These are phyloP conservation scores for Macrotrachela quadricornifera DNA, from an alignment of 1,140 invertebrate genomes.

Conservation along the genomic window DNA sequence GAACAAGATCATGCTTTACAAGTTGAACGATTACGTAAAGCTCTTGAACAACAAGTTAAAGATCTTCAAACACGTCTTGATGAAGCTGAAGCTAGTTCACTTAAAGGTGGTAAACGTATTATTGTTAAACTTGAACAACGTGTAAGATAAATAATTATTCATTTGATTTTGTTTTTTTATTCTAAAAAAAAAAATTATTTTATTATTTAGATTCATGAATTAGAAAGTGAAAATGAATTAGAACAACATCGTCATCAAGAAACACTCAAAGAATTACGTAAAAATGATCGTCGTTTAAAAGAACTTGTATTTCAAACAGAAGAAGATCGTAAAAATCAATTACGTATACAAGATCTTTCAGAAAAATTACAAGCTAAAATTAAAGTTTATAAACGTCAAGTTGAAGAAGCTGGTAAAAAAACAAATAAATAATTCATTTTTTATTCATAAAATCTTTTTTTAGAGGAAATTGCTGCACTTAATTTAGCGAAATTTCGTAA, in stretches of 20 bases:
- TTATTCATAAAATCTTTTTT: conserved; percentile 9
- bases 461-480: conserved; percentile 86
- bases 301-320: conserved; percentile 72
- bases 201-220: conserved; percentile 36
- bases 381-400: conserved; percentile 97
- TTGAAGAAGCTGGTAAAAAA: conserved; percentile 58
- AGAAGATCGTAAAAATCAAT: conserved; percentile 90
- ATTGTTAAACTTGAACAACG: conserved; percentile 38
- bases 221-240: conserved; percentile 87
- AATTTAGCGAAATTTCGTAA: conserved; percentile 99
- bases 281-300: conserved; percentile 51
- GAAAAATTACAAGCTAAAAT: conserved; percentile 98
- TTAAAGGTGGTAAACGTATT: conserved; percentile 82
- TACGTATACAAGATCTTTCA: conserved; percentile 86
- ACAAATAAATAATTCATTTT: neutral
- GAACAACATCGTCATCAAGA: conserved; percentile 76
- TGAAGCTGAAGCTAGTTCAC: conserved; percentile 79
- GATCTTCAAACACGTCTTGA: conserved; percentile 85
- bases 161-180: no score
- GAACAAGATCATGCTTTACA: conserved; percentile 60
- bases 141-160: conserved; percentile 16
- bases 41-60: conserved; percentile 86
- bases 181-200: no score
- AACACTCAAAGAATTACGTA: conserved; percentile 44
- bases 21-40: conserved; percentile 91